A percentile compares a stretch with the other conserved stretches of the same genome.
Conservation (phyloP, 2,797 vertebrate species). For the Paramormyrops hopkinsi region DNA sequence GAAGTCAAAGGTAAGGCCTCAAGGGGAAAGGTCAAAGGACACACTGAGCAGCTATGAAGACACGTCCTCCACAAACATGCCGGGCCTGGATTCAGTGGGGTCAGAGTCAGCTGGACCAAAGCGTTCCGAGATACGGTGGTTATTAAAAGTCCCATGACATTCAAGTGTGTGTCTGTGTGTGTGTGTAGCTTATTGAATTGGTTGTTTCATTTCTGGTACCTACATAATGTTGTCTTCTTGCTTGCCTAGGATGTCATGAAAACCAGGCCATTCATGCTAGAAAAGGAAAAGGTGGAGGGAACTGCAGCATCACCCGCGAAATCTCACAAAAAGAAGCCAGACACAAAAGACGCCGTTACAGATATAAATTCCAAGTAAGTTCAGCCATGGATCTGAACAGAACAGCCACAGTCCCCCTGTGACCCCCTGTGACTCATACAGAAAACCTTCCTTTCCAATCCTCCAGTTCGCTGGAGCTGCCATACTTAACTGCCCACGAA, state of each 20-base stretch:
- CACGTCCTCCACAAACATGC: constrained; percentile 93
- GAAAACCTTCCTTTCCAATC: neutral
- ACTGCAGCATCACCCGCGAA: constrained; percentile 68
- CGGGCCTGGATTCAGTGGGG: constrained; percentile 83
- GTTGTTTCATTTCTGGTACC: neutral
- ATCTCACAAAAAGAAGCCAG: constrained; percentile 78
- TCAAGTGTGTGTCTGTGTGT: neutral
- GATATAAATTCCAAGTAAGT: constrained; percentile 82
- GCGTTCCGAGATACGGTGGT: neutral
- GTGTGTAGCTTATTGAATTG: neutral
- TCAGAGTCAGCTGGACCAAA: constrained; percentile 50
- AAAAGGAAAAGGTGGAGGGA: constrained; percentile 70
- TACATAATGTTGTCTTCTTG: neutral
- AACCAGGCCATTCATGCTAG: constrained; percentile 64
- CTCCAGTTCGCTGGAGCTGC: constrained; percentile 80
- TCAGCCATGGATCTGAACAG: neutral
- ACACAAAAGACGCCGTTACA: constrained; percentile 72
- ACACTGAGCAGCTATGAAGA: constrained; percentile 83
- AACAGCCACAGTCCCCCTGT: neutral
- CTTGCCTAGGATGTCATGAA: constrained; percentile 79
- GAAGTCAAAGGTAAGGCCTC: constrained; percentile 70
- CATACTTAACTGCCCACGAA: constrained; percentile 79
- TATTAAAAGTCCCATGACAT: neutral
- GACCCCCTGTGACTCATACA: neutral
- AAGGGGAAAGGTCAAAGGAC: constrained; percentile 83